Percentiles rank a stretch among this genome's conserved stretches.
Evolutionary conservation across 2,797 vertebrate species (phyloP).

Genomic region (Rhinoraja longicauda): DNA sequence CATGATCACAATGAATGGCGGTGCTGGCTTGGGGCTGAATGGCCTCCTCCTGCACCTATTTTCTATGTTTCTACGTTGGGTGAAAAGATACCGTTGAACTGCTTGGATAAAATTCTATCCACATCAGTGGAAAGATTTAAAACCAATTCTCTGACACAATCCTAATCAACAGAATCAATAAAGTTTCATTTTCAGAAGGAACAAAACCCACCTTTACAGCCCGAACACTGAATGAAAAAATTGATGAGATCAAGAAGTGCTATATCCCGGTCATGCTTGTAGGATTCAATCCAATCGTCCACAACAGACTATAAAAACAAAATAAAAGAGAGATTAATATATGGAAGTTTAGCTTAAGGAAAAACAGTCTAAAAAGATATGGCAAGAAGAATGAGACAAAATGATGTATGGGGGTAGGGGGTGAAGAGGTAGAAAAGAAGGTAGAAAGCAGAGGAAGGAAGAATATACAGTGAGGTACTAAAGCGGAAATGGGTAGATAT

Average conservation of each 20-base stretch:
- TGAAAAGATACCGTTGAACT: background rate
- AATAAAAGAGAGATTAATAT: background rate
- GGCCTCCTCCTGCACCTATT: too few relatives aligned
- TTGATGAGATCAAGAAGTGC: conserved; percentile 97
- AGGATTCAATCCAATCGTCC: conserved; percentile 98
- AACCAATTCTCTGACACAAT: background rate
- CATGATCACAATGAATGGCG: too few relatives aligned
- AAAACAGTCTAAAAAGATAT: background rate
- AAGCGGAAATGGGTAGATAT: background rate
- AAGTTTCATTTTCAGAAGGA: background rate
- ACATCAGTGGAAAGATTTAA: background rate
- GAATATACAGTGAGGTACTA: background rate
- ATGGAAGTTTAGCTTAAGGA: background rate
- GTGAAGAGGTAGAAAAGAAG: background rate
- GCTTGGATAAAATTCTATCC: background rate
- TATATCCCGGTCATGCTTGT: conserved; percentile 92
- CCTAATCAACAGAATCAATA: background rate
- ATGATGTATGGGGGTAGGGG: too few relatives aligned
- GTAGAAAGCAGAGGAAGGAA: background rate
- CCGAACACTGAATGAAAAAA: conserved; percentile 98
- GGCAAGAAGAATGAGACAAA: background rate
- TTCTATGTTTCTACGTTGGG: too few relatives aligned
- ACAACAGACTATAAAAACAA: conserved; percentile 79
- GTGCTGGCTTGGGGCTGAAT: too few relatives aligned
- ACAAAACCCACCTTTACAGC: conserved; percentile 83